These are phyloP conservation scores for Onychomys torridus DNA, from an alignment of 2,797 vertebrate genomes.

Conservation along the genomic window DNA sequence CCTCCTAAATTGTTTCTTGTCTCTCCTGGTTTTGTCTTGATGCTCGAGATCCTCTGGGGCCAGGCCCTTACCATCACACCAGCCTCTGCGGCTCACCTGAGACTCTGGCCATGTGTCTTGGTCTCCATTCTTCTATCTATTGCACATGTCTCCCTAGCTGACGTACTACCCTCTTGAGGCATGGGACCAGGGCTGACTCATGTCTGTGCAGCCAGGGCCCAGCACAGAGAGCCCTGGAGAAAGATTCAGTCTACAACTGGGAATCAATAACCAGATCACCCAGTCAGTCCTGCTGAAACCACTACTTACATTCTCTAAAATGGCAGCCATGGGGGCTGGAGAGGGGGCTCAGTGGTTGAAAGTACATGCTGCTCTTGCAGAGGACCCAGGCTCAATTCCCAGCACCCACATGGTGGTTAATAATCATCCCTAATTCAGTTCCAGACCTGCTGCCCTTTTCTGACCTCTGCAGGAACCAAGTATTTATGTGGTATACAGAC, in stretches of 20 bases:
- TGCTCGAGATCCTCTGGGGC: accelerated
- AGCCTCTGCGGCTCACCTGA: not conserved
- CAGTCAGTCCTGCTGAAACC: not conserved
- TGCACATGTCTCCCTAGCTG: not conserved
- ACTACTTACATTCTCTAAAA: not conserved
- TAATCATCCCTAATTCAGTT: not conserved
- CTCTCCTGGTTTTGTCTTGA: not conserved
- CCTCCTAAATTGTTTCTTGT: not conserved
- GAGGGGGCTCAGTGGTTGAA: not conserved
- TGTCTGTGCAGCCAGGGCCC: not conserved
- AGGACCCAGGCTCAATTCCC: not conserved
- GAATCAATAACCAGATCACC: not conserved
- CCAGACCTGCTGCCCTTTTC: not conserved
- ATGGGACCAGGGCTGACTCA: not conserved
- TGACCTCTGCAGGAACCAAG: not conserved
- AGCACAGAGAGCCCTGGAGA: not conserved
- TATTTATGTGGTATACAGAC: not conserved
- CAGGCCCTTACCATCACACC: not conserved
- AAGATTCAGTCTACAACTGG: not conserved
- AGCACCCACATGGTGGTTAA: not conserved
- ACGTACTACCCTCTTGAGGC: not conserved
- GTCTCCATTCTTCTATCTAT: not conserved
- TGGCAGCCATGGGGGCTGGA: not conserved
- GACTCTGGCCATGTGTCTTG: accelerated
- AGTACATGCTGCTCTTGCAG: not conserved